Percentiles rank a stretch among this genome's conserved stretches.
Conservation (phyloP, 2,888 invertebrate species). For the Trypoxylon attenuatum region DNA sequence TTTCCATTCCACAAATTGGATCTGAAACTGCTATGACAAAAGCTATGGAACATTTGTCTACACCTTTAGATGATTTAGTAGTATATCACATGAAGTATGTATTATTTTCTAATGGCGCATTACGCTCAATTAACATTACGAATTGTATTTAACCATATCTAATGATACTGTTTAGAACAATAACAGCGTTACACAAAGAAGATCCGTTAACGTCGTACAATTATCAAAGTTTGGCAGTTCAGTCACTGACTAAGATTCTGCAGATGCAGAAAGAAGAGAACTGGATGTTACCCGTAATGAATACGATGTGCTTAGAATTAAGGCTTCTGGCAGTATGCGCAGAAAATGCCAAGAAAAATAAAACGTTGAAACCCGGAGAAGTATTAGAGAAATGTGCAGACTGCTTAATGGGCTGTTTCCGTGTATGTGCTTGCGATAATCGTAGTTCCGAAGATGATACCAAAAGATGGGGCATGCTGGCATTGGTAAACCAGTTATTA, state of each 20-base stretch:
- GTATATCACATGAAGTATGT: conserved; percentile 68
- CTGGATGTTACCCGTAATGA: conserved; percentile 97
- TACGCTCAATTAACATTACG: background rate
- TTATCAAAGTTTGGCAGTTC: conserved; percentile 86
- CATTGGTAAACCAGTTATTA: conserved; percentile 96
- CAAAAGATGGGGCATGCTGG: conserved; percentile 96
- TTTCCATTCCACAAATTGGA: conserved; percentile 58
- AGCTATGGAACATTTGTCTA: conserved; percentile 63
- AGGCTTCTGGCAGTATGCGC: conserved; percentile 88
- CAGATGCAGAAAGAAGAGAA: conserved; percentile 95
- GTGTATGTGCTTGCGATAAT: conserved; percentile 96
- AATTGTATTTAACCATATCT: background rate
- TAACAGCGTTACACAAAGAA: conserved; percentile 75
- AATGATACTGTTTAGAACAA: conserved; percentile 71
- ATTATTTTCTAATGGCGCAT: background rate
- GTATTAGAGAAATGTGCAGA: conserved; percentile 95
- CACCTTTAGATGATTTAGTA: conserved; percentile 67
- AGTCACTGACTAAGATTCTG: conserved; percentile 87
- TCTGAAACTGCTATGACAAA: conserved; percentile 64
- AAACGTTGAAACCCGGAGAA: conserved; percentile 79
- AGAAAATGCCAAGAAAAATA: conserved; percentile 78
- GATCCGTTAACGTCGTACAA: conserved; percentile 82
- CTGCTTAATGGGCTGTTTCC: conserved; percentile 92
- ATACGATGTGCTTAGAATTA: conserved; percentile 90
- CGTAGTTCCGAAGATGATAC: conserved; percentile 92